Percentiles rank a stretch among this genome's conserved stretches.
phyloP scores from a whole-genome alignment of 2,113 vertebrate species.

The Ictalurus furcatus region DNA sequence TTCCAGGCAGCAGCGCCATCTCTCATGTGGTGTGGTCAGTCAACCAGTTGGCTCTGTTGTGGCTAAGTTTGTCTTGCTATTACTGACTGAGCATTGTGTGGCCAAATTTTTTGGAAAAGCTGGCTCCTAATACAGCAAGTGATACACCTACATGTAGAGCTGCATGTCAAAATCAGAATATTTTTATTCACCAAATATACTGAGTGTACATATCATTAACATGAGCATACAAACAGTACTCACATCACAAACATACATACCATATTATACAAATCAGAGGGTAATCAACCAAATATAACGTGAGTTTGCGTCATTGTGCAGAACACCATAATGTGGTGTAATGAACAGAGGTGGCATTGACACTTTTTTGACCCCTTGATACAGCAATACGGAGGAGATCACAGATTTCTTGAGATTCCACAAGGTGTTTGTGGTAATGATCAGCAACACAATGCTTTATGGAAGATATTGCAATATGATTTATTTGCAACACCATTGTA shows the following conservation, averaged over 20 bases:
- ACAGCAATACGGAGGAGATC: background rate
- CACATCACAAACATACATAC: background rate
- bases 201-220: background rate
- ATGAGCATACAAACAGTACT: background rate
- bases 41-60: background rate
- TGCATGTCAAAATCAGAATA: background rate
- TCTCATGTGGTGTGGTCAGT: conserved; percentile 24
- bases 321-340: background rate
- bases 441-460: background rate
- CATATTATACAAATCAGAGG: background rate
- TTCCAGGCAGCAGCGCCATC: conserved; percentile 12
- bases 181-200: background rate
- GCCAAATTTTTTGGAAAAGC: background rate
- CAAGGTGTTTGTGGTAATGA: background rate
- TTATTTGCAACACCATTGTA: background rate
- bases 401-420: background rate
- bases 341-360: background rate
- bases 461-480: background rate
- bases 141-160: background rate
- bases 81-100: background rate
- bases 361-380: no score
- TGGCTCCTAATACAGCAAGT: background rate
- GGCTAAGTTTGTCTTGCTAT: conserved; percentile 18
- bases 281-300: background rate
- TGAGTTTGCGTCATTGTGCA: background rate